These are phyloP conservation scores for Platycnemis pennipes DNA, from an alignment of 2,888 invertebrate genomes.

Conservation along the genomic window DNA sequence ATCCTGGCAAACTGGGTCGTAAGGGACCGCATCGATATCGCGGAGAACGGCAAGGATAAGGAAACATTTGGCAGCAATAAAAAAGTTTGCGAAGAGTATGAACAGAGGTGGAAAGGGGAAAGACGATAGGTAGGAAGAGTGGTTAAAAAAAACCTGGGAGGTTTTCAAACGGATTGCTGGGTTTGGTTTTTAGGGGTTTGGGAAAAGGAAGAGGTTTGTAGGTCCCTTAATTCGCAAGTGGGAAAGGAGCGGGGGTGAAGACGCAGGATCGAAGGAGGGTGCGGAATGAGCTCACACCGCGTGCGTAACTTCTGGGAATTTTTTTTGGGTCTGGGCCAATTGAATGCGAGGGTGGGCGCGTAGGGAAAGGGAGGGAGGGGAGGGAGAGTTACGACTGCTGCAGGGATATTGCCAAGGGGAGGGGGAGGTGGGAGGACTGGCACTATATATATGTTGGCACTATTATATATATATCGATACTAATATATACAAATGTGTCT, in stretches of 20 bases:
- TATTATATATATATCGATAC: too few species aligned
- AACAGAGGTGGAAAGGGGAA: background rate
- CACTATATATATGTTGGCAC: too few species aligned
- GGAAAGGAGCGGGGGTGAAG: background rate
- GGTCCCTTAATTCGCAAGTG: background rate
- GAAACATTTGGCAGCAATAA: background rate
- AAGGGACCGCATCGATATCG: constrained; percentile 1
- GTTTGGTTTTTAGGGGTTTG: background rate
- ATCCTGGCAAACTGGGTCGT: background rate
- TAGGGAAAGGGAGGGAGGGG: background rate
- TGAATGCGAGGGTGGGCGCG: background rate
- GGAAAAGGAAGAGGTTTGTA: background rate
- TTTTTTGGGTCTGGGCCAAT: constrained; percentile 37
- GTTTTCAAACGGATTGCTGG: background rate
- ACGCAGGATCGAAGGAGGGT: background rate
- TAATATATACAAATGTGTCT: too few species aligned
- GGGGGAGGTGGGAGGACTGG: background rate
- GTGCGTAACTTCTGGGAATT: background rate
- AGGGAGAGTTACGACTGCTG: background rate
- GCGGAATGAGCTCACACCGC: background rate
- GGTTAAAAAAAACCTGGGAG: background rate
- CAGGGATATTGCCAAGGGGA: background rate
- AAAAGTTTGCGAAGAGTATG: background rate
- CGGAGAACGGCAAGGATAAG: background rate
- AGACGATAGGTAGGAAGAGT: background rate